Percentiles rank a stretch among this genome's conserved stretches.
These are phyloP conservation scores for Hartigia nigra DNA, from an alignment of 2,888 invertebrate genomes.

Conservation along the genomic window DNA sequence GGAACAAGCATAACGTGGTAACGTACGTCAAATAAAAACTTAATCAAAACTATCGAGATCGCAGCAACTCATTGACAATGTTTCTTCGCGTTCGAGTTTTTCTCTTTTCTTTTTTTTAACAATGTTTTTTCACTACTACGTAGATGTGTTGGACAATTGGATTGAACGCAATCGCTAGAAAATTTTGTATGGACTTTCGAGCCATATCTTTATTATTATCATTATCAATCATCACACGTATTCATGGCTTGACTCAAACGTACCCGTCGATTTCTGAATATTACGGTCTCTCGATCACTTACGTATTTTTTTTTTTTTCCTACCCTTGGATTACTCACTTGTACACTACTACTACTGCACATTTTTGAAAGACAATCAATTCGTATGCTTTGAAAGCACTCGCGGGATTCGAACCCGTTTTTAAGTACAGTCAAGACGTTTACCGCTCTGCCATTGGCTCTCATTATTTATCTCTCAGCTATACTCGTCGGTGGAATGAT, in stretches of 20 bases:
- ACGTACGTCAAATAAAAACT: conserved; percentile 24
- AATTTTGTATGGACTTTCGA: neutral
- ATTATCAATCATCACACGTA: neutral
- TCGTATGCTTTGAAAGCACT: neutral
- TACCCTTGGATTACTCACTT: neutral
- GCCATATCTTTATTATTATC: neutral
- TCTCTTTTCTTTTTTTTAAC: neutral
- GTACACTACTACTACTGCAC: neutral
- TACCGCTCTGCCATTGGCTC: conserved; percentile 65
- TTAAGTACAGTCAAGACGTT: conserved; percentile 60
- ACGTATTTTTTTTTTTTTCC: neutral
- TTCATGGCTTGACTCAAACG: neutral
- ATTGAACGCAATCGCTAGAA: neutral
- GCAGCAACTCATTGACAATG: conserved; percentile 1
- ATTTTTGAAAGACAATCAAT: neutral
- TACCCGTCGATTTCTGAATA: too few species aligned
- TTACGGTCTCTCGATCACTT: neutral
- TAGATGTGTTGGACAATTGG: neutral
- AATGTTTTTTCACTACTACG: neutral
- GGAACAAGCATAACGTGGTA: conserved; percentile 47
- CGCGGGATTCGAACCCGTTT: conserved; percentile 33
- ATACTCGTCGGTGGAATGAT: conserved; percentile 19
- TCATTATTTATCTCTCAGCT: conserved; percentile 64
- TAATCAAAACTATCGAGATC: conserved; percentile 21
- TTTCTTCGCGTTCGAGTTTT: neutral